phyloP scores from a whole-genome alignment of 2,797 vertebrate species.

The Sebastes kiyomatsui region DNA sequence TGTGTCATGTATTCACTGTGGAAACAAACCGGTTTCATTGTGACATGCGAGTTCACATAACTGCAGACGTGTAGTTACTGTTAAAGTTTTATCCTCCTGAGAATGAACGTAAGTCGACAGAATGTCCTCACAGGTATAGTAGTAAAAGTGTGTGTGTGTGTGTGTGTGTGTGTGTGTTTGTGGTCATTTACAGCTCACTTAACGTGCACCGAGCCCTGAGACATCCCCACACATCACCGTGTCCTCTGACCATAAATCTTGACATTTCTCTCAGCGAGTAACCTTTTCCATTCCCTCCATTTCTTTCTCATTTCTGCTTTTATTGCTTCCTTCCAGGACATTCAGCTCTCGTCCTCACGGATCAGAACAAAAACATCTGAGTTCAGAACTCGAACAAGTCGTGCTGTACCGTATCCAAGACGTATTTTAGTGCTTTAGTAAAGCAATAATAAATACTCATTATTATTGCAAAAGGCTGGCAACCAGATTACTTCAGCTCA shows the following conservation, averaged over 20 bases:
- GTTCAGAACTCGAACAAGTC: neutral
- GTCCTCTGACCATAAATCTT: constrained; percentile 9
- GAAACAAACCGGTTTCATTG: neutral
- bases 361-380: neutral
- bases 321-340: neutral
- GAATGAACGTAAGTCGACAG: neutral
- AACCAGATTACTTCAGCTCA: neutral
- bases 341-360: neutral
- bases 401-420: neutral
- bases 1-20: neutral
- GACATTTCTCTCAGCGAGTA: neutral
- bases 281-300: neutral
- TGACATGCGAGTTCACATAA: neutral
- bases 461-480: neutral
- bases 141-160: neutral
- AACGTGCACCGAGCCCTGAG: neutral
- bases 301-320: neutral
- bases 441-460: neutral
- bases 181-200: neutral
- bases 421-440: no score
- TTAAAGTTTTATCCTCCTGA: neutral
- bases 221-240: neutral
- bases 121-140: neutral
- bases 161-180: neutral
- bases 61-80: neutral